Percentiles rank a stretch among this genome's conserved stretches.
Conservation (phyloP, 2,888 invertebrate species). For the Lasius fuliginosus region DNA sequence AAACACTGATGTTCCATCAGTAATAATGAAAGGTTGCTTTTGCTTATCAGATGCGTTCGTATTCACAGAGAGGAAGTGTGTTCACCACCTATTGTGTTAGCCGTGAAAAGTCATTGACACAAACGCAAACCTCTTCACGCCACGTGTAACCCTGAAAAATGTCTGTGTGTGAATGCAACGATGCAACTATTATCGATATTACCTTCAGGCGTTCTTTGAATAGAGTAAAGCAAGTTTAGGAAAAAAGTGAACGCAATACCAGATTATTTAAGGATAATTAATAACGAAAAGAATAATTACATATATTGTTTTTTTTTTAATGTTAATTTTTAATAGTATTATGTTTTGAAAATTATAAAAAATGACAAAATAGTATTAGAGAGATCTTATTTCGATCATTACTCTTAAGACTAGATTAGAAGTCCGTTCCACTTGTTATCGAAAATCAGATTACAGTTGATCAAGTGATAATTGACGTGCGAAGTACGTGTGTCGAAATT, state of each 20-base stretch:
- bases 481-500: background rate
- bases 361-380: background rate
- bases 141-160: constrained; percentile 37
- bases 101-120: constrained; percentile 47
- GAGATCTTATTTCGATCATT: background rate
- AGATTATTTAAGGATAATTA: background rate
- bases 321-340: background rate
- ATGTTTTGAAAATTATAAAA: background rate
- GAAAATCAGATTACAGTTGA: background rate
- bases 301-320: background rate
- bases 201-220: background rate
- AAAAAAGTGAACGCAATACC: background rate
- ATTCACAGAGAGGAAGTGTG: constrained; percentile 7
- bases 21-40: background rate
- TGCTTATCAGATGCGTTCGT: constrained; percentile 10
- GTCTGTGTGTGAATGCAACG: background rate
- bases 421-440: background rate
- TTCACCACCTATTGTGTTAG: constrained; percentile 15
- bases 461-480: background rate
- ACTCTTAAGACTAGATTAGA: background rate
- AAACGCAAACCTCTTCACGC: constrained; percentile 34
- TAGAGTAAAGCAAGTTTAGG: background rate
- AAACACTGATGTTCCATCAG: background rate
- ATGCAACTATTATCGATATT: constrained; percentile 4
- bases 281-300: background rate